Evolutionary conservation across 2,888 invertebrate genomes (phyloP).

Genomic region (Bruchidius siliquastri): DNA sequence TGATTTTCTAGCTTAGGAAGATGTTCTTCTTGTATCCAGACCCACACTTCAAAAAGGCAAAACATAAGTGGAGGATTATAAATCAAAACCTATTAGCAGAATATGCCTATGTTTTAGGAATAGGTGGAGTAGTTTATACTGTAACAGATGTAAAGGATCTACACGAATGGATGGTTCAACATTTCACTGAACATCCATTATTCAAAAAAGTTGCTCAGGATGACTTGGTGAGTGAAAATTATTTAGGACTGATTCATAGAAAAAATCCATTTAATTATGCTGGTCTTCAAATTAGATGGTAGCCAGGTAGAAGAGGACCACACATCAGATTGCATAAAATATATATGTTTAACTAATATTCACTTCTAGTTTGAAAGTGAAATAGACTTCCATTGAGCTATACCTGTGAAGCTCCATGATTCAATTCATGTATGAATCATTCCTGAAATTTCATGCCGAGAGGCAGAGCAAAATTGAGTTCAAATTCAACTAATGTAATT

Average conservation of each 20-base stretch:
- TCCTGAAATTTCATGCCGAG: no score
- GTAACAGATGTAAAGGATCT: slow-evolving; percentile 97
- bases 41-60: slow-evolving; percentile 98
- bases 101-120: slow-evolving; percentile 89
- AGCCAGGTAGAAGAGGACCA: no score
- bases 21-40: slow-evolving; percentile 99
- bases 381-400: no score
- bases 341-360: no score
- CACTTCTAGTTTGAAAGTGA: no score
- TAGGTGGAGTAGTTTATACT: slow-evolving; percentile 87
- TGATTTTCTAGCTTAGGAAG: slow-evolving; percentile 71
- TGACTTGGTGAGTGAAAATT: slow-evolving; percentile 62
- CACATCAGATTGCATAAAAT: no score
- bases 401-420: no score
- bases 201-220: slow-evolving; percentile 71
- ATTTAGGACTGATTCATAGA: background rate
- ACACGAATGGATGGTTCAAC: slow-evolving; percentile 94
- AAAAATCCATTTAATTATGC: no score
- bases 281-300: no score
- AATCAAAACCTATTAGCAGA: slow-evolving; percentile 89
- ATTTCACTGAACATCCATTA: slow-evolving; percentile 85
- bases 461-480: no score
- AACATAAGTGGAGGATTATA: slow-evolving; percentile 99
- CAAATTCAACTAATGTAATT: no score
- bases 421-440: no score